A percentile compares a stretch with the other conserved stretches of the same genome.
Conservation (phyloP, 2,888 invertebrate species). For the Oxycera nigricornis region DNA sequence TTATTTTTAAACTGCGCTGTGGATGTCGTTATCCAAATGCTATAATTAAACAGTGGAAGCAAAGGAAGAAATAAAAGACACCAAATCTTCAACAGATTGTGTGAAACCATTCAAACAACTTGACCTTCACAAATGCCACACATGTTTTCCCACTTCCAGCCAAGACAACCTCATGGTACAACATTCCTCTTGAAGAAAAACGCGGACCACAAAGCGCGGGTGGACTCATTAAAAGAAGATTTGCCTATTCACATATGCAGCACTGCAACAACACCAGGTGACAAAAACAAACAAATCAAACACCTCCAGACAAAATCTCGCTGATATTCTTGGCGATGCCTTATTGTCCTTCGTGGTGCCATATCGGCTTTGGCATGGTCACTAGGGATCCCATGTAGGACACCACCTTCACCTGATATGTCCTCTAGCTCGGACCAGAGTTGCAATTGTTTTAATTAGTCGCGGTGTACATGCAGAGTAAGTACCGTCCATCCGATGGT, state of each 20-base stretch:
- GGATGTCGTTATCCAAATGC: no score
- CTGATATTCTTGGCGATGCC: not conserved
- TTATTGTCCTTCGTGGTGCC: not conserved
- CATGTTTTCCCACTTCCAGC: not conserved
- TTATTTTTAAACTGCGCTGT: no score
- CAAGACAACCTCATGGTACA: not conserved
- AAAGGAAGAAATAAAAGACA: no score
- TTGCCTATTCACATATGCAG: not conserved
- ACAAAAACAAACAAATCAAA: not conserved
- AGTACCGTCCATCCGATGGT: not conserved
- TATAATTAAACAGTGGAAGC: no score
- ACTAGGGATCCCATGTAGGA: not conserved
- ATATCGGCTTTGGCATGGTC: not conserved
- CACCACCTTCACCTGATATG: not conserved
- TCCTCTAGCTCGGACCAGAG: not conserved
- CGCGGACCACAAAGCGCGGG: not conserved
- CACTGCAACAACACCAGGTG: not conserved
- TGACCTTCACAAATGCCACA: not conserved
- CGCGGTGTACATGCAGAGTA: conserved; percentile 3
- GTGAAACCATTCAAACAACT: no score
- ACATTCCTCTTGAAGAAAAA: no score
- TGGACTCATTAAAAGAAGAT: not conserved
- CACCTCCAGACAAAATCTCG: not conserved
- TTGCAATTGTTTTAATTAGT: conserved; percentile 27
- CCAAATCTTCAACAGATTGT: no score